Percentiles rank a stretch among this genome's conserved stretches.
Evolutionary conservation across 2,113 vertebrate species (phyloP).

Genomic region (Xenopus borealis): DNA sequence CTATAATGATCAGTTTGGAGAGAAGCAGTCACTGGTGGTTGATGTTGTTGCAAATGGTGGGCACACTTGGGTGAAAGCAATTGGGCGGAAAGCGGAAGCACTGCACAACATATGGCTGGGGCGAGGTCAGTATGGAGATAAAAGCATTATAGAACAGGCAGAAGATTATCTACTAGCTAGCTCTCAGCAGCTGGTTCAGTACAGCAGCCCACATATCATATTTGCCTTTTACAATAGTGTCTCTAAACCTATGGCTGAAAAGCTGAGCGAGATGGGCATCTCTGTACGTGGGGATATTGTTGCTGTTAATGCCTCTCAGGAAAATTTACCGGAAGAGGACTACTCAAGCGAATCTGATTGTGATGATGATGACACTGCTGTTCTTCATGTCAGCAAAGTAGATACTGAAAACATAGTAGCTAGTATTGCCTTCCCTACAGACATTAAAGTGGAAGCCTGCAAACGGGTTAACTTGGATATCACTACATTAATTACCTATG

Average conservation of each 20-base stretch:
- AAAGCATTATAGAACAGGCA: conserved; percentile 84
- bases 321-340: conserved; percentile 50
- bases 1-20: conserved; percentile 72
- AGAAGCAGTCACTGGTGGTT: conserved; percentile 81
- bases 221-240: conserved; percentile 95
- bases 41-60: conserved; percentile 89
- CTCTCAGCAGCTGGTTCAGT: conserved; percentile 84
- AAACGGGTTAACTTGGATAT: conserved; percentile 89
- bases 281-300: conserved; percentile 88
- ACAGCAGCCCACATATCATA: conserved; percentile 82
- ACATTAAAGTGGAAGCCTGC: conserved; percentile 79
- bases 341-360: conserved; percentile 53
- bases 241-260: conserved; percentile 85
- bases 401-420: conserved; percentile 79
- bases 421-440: conserved; percentile 80
- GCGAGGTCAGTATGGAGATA: conserved; percentile 92
- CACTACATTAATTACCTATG: conserved; percentile 88
- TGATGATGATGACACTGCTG: conserved; percentile 51
- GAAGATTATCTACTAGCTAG: conserved; percentile 87
- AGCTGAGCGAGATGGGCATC: conserved; percentile 82
- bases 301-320: conserved; percentile 68
- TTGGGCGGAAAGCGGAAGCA: conserved; percentile 91
- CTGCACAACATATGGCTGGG: conserved; percentile 96
- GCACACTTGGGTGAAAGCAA: conserved; percentile 93
- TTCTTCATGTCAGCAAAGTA: conserved; percentile 71